Evolutionary conservation across 2,113 vertebrate species (phyloP), one percentile per base, ranked within the genome.

Genomic region (Calyptommatus sinebrachiatus): DNA sequence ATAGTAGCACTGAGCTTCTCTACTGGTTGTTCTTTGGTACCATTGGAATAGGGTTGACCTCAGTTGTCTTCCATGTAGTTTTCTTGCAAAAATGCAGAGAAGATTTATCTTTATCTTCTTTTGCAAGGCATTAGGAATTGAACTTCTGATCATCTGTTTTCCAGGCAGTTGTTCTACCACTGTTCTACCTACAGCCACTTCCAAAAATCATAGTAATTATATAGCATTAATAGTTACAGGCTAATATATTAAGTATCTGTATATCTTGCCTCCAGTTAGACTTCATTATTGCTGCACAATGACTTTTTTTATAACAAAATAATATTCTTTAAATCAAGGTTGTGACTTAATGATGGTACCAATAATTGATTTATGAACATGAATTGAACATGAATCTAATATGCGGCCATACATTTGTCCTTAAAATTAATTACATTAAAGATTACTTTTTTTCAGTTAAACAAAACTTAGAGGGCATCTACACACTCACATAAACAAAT

Each of bases 281-380:
- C 89, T 85, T 86, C 7, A 11, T 41, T 6, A 5, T n/a, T 46
- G 24, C 28, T 76, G 78, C 60, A 68, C 7, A 71, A 77, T 66
- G 31, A 45, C 16, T 10, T 18, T 3, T 69, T 60, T 69, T 26
- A 22, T 26, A 18, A 61, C 50, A 60, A 86, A 21, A 73, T 22
- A 63, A 61, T 67, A 50, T 83, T 83, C 48, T n/a, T 45, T 85
- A 85, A 84, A 84, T 71, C 20, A 80, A 77, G n/a, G 78, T 57
- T 31, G 24, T 86, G 74, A 86, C 84, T 78, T n/a, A 35, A 12
- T 41, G 48, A 62, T 79, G 62, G 82, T 31, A 57, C 68, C 76
- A 86, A 57, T 66, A 0, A 66, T 66, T 85, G 62, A 8, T 70
- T 29, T 48, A 87, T 53, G 35, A 41, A 41, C 5, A 2, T 41